Evolutionary conservation across 2,888 invertebrate species (phyloP).

Genomic region (Ormyrus rosae): DNA sequence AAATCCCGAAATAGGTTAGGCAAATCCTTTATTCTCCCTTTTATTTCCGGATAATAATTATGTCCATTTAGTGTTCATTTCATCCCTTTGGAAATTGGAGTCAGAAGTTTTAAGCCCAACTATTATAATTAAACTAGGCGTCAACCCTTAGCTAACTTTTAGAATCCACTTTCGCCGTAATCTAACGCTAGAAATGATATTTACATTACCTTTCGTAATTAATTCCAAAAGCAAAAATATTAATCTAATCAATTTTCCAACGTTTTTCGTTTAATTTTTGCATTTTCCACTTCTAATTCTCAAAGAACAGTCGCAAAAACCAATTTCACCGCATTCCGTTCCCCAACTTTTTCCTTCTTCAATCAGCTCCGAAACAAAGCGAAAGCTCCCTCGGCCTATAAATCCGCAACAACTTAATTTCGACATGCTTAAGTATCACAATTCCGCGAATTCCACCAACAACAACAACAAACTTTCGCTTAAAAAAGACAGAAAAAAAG

Average conservation of each 20-base stretch:
- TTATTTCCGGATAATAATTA: background rate
- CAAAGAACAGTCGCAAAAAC: background rate
- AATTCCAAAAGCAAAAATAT: background rate
- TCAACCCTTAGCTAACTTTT: background rate
- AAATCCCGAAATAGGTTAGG: background rate
- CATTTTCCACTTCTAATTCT: too few relatives aligned
- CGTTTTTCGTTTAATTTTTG: too few relatives aligned
- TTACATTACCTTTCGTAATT: background rate
- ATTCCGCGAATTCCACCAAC: too few relatives aligned
- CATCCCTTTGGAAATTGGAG: background rate
- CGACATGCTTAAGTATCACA: background rate
- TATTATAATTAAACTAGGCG: background rate
- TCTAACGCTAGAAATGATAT: background rate
- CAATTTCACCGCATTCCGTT: background rate
- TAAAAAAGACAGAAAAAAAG: too few relatives aligned
- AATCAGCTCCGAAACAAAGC: background rate
- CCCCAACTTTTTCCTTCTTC: background rate
- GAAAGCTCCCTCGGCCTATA: background rate
- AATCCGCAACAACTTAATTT: background rate
- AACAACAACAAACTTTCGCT: too few relatives aligned
- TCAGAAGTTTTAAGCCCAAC: slow-evolving; percentile 6
- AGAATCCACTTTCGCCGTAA: background rate
- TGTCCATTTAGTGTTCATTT: slow-evolving; percentile 3
- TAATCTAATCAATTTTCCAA: too few relatives aligned
- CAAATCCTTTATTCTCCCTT: background rate